Conservation (phyloP, 2,888 invertebrate genomes). For the Phrixothrix hirtus region DNA sequence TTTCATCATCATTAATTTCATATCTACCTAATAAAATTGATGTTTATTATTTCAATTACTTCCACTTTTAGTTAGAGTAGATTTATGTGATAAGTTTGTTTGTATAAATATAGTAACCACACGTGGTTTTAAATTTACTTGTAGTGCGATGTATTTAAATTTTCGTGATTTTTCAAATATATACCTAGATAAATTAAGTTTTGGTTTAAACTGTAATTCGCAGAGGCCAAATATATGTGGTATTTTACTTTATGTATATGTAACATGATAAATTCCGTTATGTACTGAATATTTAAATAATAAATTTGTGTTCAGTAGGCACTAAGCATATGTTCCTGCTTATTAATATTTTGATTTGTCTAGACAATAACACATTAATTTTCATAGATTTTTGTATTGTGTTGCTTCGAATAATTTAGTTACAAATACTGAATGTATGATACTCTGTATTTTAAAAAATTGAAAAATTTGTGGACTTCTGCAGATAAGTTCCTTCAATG, state of each 20-base stretch:
- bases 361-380: conserved; percentile 22
- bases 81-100: conserved; percentile 20
- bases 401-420: conserved; percentile 6
- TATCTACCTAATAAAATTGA: conserved; percentile 27
- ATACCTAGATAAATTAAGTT: conserved; percentile 6
- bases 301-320: conserved; percentile 35
- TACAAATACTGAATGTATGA: conserved; percentile 7
- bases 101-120: conserved; percentile 20
- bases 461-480: conserved; percentile 29
- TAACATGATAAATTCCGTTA: conserved; percentile 26
- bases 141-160: conserved; percentile 20
- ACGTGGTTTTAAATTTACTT: conserved; percentile 10
- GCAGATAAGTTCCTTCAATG: conserved; percentile 45
- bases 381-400: conserved; percentile 5
- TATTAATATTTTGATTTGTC: conserved; percentile 25
- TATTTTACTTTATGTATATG: conserved; percentile 28
- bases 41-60: conserved; percentile 26
- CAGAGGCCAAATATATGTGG: conserved; percentile 37
- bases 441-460: conserved; percentile 1
- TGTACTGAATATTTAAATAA: conserved; percentile 28
- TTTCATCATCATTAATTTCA: conserved; percentile 35
- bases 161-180: conserved; percentile 28
- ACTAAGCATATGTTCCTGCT: conserved; percentile 43
- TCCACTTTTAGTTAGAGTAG: conserved; percentile 23
- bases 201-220: conserved; percentile 22